A percentile compares a stretch with the other conserved stretches of the same genome.
Conservation (phyloP, 2,888 invertebrate species). For the Calameuta pallipes region DNA sequence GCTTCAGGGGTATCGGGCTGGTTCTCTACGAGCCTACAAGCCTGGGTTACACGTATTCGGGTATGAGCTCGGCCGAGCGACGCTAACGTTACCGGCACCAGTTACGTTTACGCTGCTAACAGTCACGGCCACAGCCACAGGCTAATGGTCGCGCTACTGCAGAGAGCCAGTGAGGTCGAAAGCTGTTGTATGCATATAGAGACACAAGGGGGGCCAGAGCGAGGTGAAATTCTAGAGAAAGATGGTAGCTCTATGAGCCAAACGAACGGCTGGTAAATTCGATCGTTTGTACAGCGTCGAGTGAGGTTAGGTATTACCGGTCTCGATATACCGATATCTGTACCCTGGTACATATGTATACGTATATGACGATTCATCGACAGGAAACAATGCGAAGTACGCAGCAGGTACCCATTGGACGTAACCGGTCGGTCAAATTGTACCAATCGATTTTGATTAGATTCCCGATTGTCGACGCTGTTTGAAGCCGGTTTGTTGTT, state of each 20-base stretch:
- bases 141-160: not conserved
- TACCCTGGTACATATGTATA: not conserved
- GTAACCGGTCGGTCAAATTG: constrained; percentile 46
- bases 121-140: not conserved
- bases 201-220: not conserved
- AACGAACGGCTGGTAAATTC: not conserved
- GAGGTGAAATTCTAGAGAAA: constrained; percentile 6
- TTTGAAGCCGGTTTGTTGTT: not conserved
- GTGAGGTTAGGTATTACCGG: not conserved
- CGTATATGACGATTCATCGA: not conserved
- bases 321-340: not conserved
- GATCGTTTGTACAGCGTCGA: not conserved
- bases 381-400: constrained; percentile 32
- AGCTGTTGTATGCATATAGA: not conserved
- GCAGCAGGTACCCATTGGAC: constrained; percentile 42
- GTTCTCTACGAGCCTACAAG: constrained; percentile 31
- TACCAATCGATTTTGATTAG: constrained; percentile 48
- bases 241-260: not conserved
- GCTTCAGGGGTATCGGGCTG: constrained; percentile 39
- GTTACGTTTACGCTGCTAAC: not conserved
- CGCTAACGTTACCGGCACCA: constrained; percentile 5
- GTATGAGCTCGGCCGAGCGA: constrained; percentile 1
- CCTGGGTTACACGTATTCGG: not conserved
- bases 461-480: constrained; percentile 45
- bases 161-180: not conserved